Base-by-base conservation (phyloP, 2,888 invertebrate species). In the Ichneumon xanthorius region DNA sequence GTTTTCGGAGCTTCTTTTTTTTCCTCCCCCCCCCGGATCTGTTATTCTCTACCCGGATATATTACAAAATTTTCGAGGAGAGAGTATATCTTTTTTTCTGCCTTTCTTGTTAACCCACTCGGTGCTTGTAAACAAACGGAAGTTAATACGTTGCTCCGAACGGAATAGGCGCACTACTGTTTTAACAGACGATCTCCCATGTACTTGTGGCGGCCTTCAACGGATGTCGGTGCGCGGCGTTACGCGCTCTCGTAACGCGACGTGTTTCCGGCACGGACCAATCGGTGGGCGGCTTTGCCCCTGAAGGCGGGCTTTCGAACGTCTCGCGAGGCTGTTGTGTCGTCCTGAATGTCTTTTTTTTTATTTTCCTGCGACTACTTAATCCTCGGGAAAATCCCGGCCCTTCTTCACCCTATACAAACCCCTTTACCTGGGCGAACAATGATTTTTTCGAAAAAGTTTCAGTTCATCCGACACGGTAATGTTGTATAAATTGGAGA, bases 91-190 rank as follows among this genome's bases (percentile, higher is more conserved):
- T 9, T 14, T 4, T 16, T 63, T 30, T 4, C 16, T 14, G 16
- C 4, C 11, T n/a, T n/a, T 33, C 14, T 16, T n/a, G 63, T 16
- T 6, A 63, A 26, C 5, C 16, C 63, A n/a, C 4, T 30, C 22
- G 63, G 40, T 6, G 76, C 72, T 80, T 73, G 61, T 53, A 80
- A 76, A 72, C 80, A 80, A 80, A 65, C 77, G 80, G 77, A 77
- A 80, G 45, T 78, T 61, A 61, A 68, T 61, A 73, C 40, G 61
- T n/a, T 72, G 71, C 45, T n/a, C 19, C 33, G 71, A 55, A 77
- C 71, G 71, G 65, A 45, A 50, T 22, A 61, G 19, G 30, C 75
- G 72, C 58, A 40, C 65, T 33, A 55, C 50, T 19, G 26, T 53
- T 58, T 72, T 37, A 58, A 55, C 40, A 45, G 72, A 26, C 16